These are phyloP conservation scores for Botia almorhae DNA, from an alignment of 2,797 vertebrate genomes.

Conservation along the genomic window DNA sequence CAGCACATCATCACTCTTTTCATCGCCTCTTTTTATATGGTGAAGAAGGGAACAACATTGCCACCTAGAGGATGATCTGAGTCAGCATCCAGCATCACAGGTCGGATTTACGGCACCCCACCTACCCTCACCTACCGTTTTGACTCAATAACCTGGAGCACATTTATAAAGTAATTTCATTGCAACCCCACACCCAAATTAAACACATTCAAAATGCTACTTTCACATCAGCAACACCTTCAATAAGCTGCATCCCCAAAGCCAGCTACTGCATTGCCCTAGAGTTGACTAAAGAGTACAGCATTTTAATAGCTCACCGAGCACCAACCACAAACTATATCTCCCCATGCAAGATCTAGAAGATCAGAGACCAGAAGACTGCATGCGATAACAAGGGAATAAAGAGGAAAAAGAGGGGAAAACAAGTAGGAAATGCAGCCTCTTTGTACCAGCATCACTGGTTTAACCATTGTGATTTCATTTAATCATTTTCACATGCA, in stretches of 20 bases:
- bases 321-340: constrained; percentile 63
- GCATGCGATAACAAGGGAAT: constrained; percentile 66
- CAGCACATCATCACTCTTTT: constrained; percentile 6
- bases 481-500: not conserved
- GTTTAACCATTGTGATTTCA: not conserved
- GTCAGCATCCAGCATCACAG: constrained; percentile 24
- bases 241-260: not conserved
- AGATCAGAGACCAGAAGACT: constrained; percentile 61
- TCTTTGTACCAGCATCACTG: not conserved
- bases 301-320: constrained; percentile 11
- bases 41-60: constrained; percentile 72
- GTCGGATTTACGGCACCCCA: constrained; percentile 1
- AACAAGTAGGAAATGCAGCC: constrained; percentile 51
- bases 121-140: constrained; percentile 6
- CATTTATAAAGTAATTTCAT: constrained; percentile 22
- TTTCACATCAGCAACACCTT: constrained; percentile 1
- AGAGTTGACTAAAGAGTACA: not conserved
- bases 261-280: constrained; percentile 13
- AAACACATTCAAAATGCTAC: not conserved
- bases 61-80: constrained; percentile 71
- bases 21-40: not conserved
- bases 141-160: not conserved
- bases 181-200: constrained; percentile 1
- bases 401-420: constrained; percentile 52
- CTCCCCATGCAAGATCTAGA: constrained; percentile 65